Evolutionary conservation across 2,888 invertebrate genomes (phyloP), one percentile per base, ranked within the genome.

Genomic region (Meloe dianella): DNA sequence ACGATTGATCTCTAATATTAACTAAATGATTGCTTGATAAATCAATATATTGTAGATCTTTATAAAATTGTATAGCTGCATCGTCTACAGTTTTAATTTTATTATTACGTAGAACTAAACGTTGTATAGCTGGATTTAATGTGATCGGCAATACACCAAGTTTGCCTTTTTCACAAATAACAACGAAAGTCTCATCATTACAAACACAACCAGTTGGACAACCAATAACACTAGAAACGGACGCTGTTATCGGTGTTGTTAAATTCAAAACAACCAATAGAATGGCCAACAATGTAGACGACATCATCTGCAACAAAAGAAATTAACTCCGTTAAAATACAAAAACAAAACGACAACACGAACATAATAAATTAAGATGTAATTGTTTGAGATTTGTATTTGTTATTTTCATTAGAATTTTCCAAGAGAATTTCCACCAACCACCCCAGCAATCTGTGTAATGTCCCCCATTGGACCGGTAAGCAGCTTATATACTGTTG

Each of bases 121-220:
- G 88, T 81, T 93, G 93, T 71, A 95, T 94, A 77, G 93, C 92
- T 51, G 97, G 97, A 85, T 96, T 96, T 71, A 96, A 86, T 2
- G 95, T 93, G 78, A 96, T 96, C 69, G 96, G 96, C 69, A 96
- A 89, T 63, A 95, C 94, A 85, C 95, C 95, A 69, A 96, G 87
- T 74, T 92, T 92, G 79, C 94, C 94, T 80, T 91, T 91, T 76
- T 93, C 91, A 84, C 96, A 96, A 74, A 91, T 90, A 60, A 95
- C 96, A 66, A 93, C 92, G 73, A 94, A 89, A 10, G 92, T 94
- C 73, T 94, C 94, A 80, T 96, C 96, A 85, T 96, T 93, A 86
- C 96, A 96, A 82, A 87, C 89, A 85, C 96, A 96, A 74, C 92
- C 93, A 70, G 85, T 88, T n/a, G 96, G 96, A 80, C 96, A 96